Evolutionary conservation across 2,113 vertebrate genomes (phyloP).

Genomic region (Cochlearius cochlearius): DNA sequence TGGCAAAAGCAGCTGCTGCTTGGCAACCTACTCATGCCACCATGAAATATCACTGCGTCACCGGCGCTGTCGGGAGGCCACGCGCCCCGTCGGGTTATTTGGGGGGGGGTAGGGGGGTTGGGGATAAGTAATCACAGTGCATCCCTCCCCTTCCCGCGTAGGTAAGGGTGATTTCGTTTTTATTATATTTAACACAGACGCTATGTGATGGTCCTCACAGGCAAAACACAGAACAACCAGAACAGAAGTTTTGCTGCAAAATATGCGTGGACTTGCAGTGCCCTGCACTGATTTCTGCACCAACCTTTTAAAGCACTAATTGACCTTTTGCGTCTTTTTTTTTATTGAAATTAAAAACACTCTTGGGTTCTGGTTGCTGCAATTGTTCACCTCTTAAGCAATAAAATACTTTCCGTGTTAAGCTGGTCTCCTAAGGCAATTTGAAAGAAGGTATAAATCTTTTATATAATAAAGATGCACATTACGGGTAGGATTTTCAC

Average conservation of each 20-base stretch:
- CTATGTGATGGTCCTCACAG: rapidly evolving
- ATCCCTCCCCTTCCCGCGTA: not conserved
- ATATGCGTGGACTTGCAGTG: not conserved
- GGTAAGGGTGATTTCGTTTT: not conserved
- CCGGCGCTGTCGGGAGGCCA: not conserved
- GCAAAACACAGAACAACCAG: not conserved
- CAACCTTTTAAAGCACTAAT: not conserved
- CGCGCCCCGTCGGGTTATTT: rapidly evolving
- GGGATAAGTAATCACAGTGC: not conserved
- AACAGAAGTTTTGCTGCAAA: not conserved
- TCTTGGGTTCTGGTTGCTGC: not conserved
- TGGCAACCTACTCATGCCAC: not conserved
- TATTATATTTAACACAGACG: not conserved
- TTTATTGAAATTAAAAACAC: not conserved
- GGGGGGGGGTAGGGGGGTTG: not conserved
- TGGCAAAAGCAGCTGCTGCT: conserved; percentile 75
- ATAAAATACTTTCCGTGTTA: not conserved
- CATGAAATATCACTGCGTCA: not conserved
- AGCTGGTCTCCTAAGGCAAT: not conserved
- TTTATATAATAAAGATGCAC: not conserved
- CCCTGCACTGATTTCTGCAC: not conserved
- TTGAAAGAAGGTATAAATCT: not conserved
- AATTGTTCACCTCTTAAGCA: not conserved
- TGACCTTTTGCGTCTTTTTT: not conserved
- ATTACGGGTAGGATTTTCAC: not conserved